Evolutionary conservation across 2,888 invertebrate species (phyloP), one percentile per base, ranked within the genome.

Genomic region (Mechanitis mazaeus): DNA sequence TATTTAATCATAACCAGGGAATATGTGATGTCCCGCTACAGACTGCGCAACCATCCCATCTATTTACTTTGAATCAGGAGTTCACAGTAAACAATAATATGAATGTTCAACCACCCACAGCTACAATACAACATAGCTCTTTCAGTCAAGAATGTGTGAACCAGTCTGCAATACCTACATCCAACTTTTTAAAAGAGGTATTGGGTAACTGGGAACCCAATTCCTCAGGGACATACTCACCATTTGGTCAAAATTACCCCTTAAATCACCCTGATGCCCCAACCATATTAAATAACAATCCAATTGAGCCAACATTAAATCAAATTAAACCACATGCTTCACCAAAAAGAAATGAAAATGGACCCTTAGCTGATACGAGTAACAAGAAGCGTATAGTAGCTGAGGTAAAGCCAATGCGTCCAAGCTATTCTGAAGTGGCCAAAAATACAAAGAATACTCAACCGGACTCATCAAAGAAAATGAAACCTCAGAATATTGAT

Each of bases 381-480:
- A 90, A 83, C 64, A 93, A 93, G 71, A 94, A 94, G 61, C 91
- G 95, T 58, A 95, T 95, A 79, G 93, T 96, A 0, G 96, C 95
- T 46, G 96, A 96, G 85, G 96, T 96, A 0, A 95, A 95, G 74
- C 96, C 96, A 0, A 96, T 96, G 95, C 92, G 96, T 59, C 95
- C 96, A 57, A 94, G 95, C 12, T 96, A 96, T 79, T 96, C 96
- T 0, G 96, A 95, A 85, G 95, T 96, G 53, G 94, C 95, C 42
- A 96, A 96, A 83, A 90, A 90, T 66, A 84, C 87, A 45, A 91
- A 91, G 67, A 92, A 90, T 71, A 92, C 81, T 35, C 82, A 76
- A 61, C 66, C 81, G 6, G 92, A 93, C 64, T 75, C 83, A 12
- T 80, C 89, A 55, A 88, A 86, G 60, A 92, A 91, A 72, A 80